Conservation (phyloP, 2,888 invertebrate species). For the Hirtodrosophila trivittata region DNA sequence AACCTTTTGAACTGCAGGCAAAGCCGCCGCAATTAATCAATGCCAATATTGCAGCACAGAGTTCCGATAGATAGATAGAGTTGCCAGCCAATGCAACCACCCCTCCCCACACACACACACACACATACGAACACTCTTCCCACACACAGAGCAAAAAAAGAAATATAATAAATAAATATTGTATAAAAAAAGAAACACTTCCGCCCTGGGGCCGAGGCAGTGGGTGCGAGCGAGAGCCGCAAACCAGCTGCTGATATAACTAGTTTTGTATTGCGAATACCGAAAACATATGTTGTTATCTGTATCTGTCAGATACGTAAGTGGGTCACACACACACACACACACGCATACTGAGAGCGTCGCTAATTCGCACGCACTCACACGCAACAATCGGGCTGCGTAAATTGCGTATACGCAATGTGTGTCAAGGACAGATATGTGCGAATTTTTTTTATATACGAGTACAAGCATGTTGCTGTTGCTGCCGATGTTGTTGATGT, state of each 20-base stretch:
- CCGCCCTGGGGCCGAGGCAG: slow-evolving; percentile 9
- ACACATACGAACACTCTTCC: neutral
- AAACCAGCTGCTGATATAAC: slow-evolving; percentile 46
- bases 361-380: slow-evolving; percentile 57
- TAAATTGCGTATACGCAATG: slow-evolving; percentile 78
- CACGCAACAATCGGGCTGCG: slow-evolving; percentile 60
- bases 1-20: slow-evolving; percentile 52
- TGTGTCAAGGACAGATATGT: slow-evolving; percentile 83
- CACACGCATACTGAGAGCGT: slow-evolving; percentile 18
- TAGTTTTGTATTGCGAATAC: slow-evolving; percentile 33
- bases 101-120: neutral
- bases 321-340: slow-evolving; percentile 58
- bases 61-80: slow-evolving; percentile 29
- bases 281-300: slow-evolving; percentile 69
- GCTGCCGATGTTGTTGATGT: slow-evolving; percentile 1
- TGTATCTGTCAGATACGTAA: slow-evolving; percentile 68
- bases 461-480: no score
- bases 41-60: slow-evolving; percentile 45
- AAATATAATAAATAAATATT: slow-evolving; percentile 1
- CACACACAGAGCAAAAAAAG: neutral
- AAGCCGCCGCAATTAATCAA: slow-evolving; percentile 51
- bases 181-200: slow-evolving; percentile 29
- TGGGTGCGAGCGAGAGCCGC: neutral
- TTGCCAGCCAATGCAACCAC: slow-evolving; percentile 11
- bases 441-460: slow-evolving; percentile 75